Evolutionary conservation across 2,113 vertebrate species (phyloP).

Genomic region (Formicarius rufipectus): DNA sequence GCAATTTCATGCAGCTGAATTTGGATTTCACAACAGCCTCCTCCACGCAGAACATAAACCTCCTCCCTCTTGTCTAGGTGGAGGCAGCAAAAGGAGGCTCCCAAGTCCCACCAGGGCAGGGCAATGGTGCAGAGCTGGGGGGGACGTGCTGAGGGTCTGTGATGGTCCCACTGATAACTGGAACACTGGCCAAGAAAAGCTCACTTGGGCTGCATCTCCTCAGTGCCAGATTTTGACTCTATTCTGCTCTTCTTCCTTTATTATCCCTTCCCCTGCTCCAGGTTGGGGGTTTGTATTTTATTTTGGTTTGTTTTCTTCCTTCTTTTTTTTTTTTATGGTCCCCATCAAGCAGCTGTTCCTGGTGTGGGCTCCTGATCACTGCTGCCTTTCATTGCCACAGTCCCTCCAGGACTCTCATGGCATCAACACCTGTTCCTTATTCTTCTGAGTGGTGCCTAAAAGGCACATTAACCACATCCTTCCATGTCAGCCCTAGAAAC

Average conservation of each 20-base stretch:
- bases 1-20: constrained; percentile 2
- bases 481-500: not conserved
- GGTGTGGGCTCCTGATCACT: not conserved
- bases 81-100: constrained; percentile 28
- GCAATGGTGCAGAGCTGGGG: constrained; percentile 40
- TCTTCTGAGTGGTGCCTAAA: not conserved
- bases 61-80: not conserved
- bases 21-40: constrained; percentile 49
- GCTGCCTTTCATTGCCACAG: constrained; percentile 6
- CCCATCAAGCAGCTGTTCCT: constrained; percentile 59
- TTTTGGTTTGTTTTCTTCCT: not conserved
- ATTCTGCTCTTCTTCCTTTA: constrained; percentile 28
- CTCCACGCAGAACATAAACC: not conserved
- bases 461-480: constrained; percentile 9
- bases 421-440: not conserved
- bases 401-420: not conserved
- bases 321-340: not conserved
- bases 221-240: constrained; percentile 34
- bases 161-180: constrained; percentile 7
- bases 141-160: constrained; percentile 9
- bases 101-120: no score
- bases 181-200: constrained; percentile 28
- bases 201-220: constrained; percentile 26
- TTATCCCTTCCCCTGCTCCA: not conserved
- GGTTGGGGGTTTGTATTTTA: not conserved